These are phyloP conservation scores for Agrypnus murinus DNA, from an alignment of 2,888 invertebrate genomes.

Conservation along the genomic window DNA sequence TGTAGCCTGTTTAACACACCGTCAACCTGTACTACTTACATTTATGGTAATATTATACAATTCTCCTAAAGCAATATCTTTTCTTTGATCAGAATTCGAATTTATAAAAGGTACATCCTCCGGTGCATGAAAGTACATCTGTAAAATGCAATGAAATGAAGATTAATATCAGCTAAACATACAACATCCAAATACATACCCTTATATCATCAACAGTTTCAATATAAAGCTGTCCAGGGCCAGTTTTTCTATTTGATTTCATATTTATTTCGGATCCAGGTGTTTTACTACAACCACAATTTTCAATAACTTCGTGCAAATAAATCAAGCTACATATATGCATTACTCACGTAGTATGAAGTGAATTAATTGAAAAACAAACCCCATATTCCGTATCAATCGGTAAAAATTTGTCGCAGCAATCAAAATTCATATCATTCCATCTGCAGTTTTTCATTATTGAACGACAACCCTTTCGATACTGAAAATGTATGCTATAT, in stretches of 20 bases:
- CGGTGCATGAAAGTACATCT: constrained; percentile 77
- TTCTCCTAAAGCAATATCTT: constrained; percentile 68
- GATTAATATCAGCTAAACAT: not conserved
- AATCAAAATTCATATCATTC: constrained; percentile 77
- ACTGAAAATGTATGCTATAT: constrained; percentile 55
- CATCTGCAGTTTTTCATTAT: constrained; percentile 78
- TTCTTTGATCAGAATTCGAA: constrained; percentile 70
- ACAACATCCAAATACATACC: constrained; percentile 66
- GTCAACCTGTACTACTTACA: too few relatives aligned
- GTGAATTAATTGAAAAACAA: constrained; percentile 79
- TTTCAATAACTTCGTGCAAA: not conserved
- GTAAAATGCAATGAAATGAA: constrained; percentile 57
- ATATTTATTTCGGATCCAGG: constrained; percentile 55
- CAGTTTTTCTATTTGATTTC: constrained; percentile 71
- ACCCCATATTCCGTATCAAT: constrained; percentile 81
- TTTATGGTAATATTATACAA: constrained; percentile 66
- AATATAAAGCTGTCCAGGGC: constrained; percentile 72
- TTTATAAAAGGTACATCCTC: constrained; percentile 76
- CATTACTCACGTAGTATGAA: constrained; percentile 75
- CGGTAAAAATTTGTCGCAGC: constrained; percentile 81
- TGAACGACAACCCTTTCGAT: constrained; percentile 72
- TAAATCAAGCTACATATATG: not conserved
- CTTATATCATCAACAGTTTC: constrained; percentile 71
- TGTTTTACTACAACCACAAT: constrained; percentile 43
- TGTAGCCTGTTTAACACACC: too few relatives aligned